These are phyloP conservation scores for Nymphalis io DNA, from an alignment of 1,140 invertebrate genomes.

Conservation along the genomic window DNA sequence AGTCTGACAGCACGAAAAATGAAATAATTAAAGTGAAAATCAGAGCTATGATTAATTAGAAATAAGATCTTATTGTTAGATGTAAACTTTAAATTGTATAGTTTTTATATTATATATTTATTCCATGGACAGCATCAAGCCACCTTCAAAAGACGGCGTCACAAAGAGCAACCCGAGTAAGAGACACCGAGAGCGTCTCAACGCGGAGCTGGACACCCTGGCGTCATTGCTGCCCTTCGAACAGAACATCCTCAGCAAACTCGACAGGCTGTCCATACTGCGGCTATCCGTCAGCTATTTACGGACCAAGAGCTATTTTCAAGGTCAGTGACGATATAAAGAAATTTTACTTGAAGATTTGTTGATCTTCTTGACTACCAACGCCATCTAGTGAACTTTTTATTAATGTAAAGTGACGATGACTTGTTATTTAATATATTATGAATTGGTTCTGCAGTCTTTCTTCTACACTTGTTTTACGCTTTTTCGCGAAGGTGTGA, in stretches of 20 bases:
- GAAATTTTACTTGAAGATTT: neutral
- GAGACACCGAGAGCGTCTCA: conserved; percentile 97
- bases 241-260: conserved; percentile 98
- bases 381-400: neutral
- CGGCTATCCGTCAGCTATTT: conserved; percentile 98
- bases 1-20: no score
- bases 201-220: conserved; percentile 98
- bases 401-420: neutral
- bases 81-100: no score
- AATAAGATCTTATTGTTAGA: no score
- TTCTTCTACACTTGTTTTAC: no score
- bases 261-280: conserved; percentile 98
- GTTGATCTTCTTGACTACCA: neutral
- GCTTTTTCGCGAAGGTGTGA: no score
- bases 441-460: neutral
- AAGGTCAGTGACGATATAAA: conserved; percentile 87
- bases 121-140: conserved; percentile 89
- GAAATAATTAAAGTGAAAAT: no score
- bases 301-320: conserved; percentile 99
- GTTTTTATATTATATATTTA: conserved; percentile 13
- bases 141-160: conserved; percentile 96
- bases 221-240: conserved; percentile 99
- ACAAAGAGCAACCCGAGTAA: conserved; percentile 99
- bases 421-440: neutral
- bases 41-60: no score